Evolutionary conservation across 2,113 vertebrate species (phyloP).

Genomic region (Coryphaenoides rupestris): DNA sequence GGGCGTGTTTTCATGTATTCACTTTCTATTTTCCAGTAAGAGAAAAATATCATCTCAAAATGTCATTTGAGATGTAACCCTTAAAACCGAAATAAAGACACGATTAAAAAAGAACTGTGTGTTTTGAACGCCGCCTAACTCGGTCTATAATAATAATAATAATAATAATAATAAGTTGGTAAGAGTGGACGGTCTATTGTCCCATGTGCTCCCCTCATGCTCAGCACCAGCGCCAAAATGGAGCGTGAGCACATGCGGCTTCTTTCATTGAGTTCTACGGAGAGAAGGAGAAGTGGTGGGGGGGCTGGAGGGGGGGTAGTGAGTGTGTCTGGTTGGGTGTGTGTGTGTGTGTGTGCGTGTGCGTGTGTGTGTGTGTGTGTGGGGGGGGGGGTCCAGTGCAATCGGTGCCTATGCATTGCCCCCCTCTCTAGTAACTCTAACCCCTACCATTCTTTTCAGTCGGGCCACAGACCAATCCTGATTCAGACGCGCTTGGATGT

Average conservation of each 20-base stretch:
- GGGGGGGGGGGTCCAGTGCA: background rate
- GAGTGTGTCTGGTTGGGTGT: no score
- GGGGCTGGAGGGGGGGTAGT: background rate
- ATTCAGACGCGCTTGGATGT: constrained; percentile 1
- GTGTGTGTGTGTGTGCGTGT: no score
- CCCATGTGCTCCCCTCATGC: constrained; percentile 60
- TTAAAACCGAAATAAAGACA: no score
- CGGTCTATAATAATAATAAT: no score
- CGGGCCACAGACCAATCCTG: constrained; percentile 14
- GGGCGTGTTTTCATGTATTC: no score
- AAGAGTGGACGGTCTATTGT: constrained; percentile 19
- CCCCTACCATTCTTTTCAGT: constrained; percentile 1
- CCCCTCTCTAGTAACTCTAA: constrained; percentile 38
- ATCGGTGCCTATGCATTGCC: constrained; percentile 24
- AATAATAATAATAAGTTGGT: no score
- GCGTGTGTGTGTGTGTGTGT: no score
- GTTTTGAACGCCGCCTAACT: no score
- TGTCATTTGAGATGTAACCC: no score
- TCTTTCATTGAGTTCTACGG: constrained; percentile 24
- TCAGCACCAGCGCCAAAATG: constrained; percentile 4
- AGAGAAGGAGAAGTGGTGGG: background rate
- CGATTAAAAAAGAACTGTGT: no score
- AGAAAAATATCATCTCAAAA: no score
- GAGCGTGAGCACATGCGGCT: constrained; percentile 10
- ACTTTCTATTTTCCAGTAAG: no score